These are phyloP conservation scores for Ceyx margarethae DNA, from an alignment of 2,113 vertebrate species.

Conservation along the genomic window DNA sequence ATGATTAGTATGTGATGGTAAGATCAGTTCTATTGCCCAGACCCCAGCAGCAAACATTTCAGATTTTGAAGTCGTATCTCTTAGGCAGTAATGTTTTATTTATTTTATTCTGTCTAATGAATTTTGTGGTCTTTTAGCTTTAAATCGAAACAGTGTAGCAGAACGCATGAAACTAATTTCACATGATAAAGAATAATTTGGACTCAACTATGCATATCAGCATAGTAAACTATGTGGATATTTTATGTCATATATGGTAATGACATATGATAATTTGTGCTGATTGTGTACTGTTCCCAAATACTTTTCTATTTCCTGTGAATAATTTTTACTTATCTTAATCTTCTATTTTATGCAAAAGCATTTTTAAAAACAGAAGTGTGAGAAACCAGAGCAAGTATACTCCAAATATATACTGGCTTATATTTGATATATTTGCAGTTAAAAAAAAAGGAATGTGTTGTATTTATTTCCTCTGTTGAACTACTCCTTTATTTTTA, in stretches of 20 bases:
- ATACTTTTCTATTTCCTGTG: conserved; percentile 50
- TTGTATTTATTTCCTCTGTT: not conserved
- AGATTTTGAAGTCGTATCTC: not conserved
- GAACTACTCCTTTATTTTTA: not conserved
- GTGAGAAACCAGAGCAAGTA: not conserved
- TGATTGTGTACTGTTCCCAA: not conserved
- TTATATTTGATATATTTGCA: not conserved
- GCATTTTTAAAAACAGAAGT: not conserved
- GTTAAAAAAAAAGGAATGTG: not conserved
- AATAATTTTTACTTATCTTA: not conserved
- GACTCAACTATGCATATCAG: not conserved
- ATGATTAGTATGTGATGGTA: not conserved
- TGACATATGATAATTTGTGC: not conserved
- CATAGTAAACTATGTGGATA: not conserved
- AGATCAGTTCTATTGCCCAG: not conserved
- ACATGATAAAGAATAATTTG: not conserved
- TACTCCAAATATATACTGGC: not conserved
- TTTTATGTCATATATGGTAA: not conserved
- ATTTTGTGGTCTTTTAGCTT: not conserved
- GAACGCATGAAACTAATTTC: not conserved
- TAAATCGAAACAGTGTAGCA: not conserved
- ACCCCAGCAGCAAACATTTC: not conserved
- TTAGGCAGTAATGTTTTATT: not conserved
- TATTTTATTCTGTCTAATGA: not conserved
- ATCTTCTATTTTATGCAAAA: conserved; percentile 15